Evolutionary conservation across 1,140 invertebrate genomes (phyloP), one percentile per base, ranked within the genome.

Genomic region (Papilio polytes): DNA sequence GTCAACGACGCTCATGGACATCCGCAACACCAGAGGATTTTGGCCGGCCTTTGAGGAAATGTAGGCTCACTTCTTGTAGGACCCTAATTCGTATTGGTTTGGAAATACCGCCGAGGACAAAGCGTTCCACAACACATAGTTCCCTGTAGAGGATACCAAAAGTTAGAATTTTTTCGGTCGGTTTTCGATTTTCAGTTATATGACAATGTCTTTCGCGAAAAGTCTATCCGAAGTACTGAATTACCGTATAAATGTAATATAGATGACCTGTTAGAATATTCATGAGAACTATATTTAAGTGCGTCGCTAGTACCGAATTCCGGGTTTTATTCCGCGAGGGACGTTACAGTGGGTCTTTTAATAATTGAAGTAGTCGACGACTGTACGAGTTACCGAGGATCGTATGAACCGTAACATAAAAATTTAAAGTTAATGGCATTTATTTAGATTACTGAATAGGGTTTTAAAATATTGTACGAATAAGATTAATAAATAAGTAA

Each of bases 221-320:
- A 26, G 20, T 15, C 59, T 4, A 13, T 2, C 59, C 20, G 2
- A 63, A 63, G 59, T 22, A 22, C 59, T 63, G 59, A 63, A 22
- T 9, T 7, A 36, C 36, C 4, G 36, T n/a, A 20, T 56, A 7
- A 56, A 56, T 74, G n/a, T 74, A 46, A 74, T 41, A 74, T 72
- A 80, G 82, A 81, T 82, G 80, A 46, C 80, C 74, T 83, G 78
- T 82, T 84, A 77, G 81, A 86, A 85, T 83, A 86, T 86, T 86
- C 84, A 86, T 83, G 81, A 83, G 74, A 77, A 77, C 51, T 84
- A 81, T 86, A 80, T 85, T 83, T 80, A 77, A 77, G 74, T 56
- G 26, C 74, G 74, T 53, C 74, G 48, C 82, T 82, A 77, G 80
- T 79, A 76, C 82, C 81, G 80, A 84, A 85, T 85, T 83, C 82